Conservation (phyloP, 2,797 vertebrate genomes). For the Urophycis tenuis region DNA sequence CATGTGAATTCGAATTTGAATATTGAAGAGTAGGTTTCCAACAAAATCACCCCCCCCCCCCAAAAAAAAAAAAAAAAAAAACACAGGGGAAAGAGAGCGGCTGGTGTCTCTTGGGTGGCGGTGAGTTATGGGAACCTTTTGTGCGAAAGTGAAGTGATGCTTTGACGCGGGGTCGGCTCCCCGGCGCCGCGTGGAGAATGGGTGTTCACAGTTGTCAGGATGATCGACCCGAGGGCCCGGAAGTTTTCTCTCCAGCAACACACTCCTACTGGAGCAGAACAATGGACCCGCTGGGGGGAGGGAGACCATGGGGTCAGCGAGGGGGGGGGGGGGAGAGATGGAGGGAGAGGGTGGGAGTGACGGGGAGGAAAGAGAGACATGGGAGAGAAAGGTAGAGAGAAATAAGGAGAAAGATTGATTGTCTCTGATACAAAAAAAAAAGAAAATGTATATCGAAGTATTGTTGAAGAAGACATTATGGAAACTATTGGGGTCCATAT, state of each 20-base stretch:
- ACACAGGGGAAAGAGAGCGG: neutral
- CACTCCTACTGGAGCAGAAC: slow-evolving; percentile 83
- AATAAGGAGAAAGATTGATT: neutral
- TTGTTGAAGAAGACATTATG: neutral
- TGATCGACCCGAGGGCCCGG: slow-evolving; percentile 80
- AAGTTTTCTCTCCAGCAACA: slow-evolving; percentile 63
- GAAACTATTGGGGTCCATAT: neutral
- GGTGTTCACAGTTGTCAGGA: slow-evolving; percentile 83
- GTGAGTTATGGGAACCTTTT: neutral
- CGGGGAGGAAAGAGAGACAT: too few relatives aligned
- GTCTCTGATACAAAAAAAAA: neutral
- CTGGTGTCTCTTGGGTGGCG: neutral
- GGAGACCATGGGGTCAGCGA: neutral
- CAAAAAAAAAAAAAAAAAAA: too few relatives aligned
- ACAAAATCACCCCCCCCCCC: too few relatives aligned
- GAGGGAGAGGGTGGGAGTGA: too few relatives aligned
- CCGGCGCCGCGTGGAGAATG: slow-evolving; percentile 79
- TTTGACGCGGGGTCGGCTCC: slow-evolving; percentile 19
- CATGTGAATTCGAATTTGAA: too few relatives aligned
- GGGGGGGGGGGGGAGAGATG: neutral
- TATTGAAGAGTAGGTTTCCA: too few relatives aligned
- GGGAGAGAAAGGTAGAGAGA: neutral
- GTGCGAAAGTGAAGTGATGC: neutral
- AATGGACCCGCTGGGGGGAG: slow-evolving; percentile 69
- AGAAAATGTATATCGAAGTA: neutral